Evolutionary conservation across 2,888 invertebrate species (phyloP).

Genomic region (Dynastes hyllus): DNA sequence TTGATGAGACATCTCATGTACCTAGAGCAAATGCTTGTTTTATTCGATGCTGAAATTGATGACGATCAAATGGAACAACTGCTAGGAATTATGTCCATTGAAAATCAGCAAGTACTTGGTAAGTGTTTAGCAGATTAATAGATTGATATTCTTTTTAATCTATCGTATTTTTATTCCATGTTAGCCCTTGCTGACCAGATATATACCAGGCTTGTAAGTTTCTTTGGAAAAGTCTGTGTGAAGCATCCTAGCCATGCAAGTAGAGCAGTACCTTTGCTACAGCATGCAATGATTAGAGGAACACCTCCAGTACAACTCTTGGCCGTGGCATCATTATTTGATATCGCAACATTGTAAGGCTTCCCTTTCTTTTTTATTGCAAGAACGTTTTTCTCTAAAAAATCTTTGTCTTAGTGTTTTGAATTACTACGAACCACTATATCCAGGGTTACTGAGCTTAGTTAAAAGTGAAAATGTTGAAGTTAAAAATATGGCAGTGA

Average conservation of each 20-base stretch:
- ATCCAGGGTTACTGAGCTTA: slow-evolving; percentile 27
- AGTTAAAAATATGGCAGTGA: slow-evolving; percentile 36
- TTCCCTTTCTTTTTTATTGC: too few species aligned
- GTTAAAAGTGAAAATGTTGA: slow-evolving; percentile 5
- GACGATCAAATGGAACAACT: slow-evolving; percentile 1
- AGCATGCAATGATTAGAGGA: slow-evolving; percentile 28
- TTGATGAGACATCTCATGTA: slow-evolving; percentile 28
- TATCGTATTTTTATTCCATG: not conserved
- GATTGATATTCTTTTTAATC: not conserved
- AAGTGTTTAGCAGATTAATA: not conserved
- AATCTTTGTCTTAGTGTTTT: slow-evolving; percentile 27
- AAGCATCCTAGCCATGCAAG: not conserved
- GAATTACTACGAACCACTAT: slow-evolving; percentile 20
- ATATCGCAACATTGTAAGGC: slow-evolving; percentile 35
- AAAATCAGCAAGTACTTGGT: not conserved
- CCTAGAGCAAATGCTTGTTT: slow-evolving; percentile 16
- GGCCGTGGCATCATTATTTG: slow-evolving; percentile 33
- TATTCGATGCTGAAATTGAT: not conserved
- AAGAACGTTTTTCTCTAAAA: too few species aligned
- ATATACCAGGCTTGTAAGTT: slow-evolving; percentile 25
- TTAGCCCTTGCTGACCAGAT: not conserved
- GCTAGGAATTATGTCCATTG: not conserved
- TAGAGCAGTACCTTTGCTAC: not conserved
- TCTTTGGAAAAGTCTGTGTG: slow-evolving; percentile 42
- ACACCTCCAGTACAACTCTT: slow-evolving; percentile 8